Percentiles rank a stretch among this genome's conserved stretches.
Conservation (phyloP, 1,140 invertebrate species). For the Ooceraea biroi region DNA sequence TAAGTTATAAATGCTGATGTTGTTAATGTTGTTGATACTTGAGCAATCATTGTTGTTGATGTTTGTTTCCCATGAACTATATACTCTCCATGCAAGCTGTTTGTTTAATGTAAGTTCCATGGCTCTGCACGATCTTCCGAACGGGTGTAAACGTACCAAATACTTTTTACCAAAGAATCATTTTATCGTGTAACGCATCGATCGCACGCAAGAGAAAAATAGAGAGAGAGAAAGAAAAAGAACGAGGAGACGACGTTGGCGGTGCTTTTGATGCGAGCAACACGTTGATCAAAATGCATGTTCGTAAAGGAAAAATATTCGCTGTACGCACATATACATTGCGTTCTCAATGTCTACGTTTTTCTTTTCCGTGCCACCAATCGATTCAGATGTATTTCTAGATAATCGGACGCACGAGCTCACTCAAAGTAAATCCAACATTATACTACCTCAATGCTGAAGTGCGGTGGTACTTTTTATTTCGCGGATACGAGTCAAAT, state of each 20-base stretch:
- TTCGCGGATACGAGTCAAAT: conserved; percentile 41
- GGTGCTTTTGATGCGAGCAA: conserved; percentile 31
- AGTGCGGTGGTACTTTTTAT: conserved; percentile 56
- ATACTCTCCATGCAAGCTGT: conserved; percentile 73
- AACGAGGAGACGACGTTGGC: conserved; percentile 25
- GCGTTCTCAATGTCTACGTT: neutral
- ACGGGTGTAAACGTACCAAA: conserved; percentile 75
- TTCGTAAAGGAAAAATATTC: neutral
- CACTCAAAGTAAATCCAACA: conserved; percentile 67
- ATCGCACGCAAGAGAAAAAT: conserved; percentile 16
- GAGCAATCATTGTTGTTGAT: conserved; percentile 82
- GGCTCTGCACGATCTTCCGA: conserved; percentile 74
- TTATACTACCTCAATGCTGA: conserved; percentile 71
- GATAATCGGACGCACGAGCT: conserved; percentile 62
- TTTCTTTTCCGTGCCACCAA: conserved; percentile 46
- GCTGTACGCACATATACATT: neutral
- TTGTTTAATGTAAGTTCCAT: conserved; percentile 77
- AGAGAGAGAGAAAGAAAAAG: too few species aligned
- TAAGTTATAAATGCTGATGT: conserved; percentile 79
- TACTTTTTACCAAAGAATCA: conserved; percentile 76
- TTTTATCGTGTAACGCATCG: conserved; percentile 18
- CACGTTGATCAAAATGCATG: conserved; percentile 2
- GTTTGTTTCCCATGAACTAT: conserved; percentile 80
- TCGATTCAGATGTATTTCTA: conserved; percentile 59
- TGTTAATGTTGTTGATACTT: conserved; percentile 83